These are phyloP conservation scores for Drosophila guanche DNA, from an alignment of 1,140 invertebrate genomes.

Conservation along the genomic window DNA sequence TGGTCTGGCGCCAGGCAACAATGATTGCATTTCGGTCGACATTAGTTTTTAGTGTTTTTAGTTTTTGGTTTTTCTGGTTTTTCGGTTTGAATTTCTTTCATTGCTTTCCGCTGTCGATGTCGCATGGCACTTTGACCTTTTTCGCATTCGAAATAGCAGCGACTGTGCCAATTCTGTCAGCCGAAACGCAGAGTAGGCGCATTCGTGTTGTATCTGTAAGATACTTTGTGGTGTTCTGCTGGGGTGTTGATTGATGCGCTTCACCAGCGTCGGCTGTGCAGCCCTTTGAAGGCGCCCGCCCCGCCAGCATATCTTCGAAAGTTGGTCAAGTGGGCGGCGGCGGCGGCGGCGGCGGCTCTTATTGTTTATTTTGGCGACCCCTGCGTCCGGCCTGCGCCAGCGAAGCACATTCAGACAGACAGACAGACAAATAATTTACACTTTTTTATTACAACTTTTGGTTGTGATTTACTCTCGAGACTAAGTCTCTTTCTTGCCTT, in stretches of 20 bases:
- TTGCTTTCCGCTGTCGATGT: slow-evolving; percentile 32
- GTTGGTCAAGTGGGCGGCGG: slow-evolving; percentile 73
- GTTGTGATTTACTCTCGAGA: background rate
- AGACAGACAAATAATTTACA: slow-evolving; percentile 2
- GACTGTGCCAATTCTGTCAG: slow-evolving; percentile 77
- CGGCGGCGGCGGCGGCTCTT: slow-evolving; percentile 47
- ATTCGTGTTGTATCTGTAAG: slow-evolving; percentile 48
- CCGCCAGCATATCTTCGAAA: slow-evolving; percentile 47
- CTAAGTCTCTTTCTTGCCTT: slow-evolving; percentile 5
- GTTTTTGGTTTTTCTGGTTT: slow-evolving; percentile 8
- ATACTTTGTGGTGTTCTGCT: slow-evolving; percentile 26
- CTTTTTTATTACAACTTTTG: background rate
- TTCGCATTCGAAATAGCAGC: slow-evolving; percentile 65
- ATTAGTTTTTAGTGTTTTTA: slow-evolving; percentile 31
- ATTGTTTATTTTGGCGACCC: slow-evolving; percentile 68
- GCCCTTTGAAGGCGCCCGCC: slow-evolving; percentile 69
- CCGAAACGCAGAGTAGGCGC: slow-evolving; percentile 27
- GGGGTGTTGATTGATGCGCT: slow-evolving; percentile 70
- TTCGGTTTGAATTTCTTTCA: slow-evolving; percentile 17
- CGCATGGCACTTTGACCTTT: slow-evolving; percentile 69
- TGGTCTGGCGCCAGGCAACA: slow-evolving; percentile 57
- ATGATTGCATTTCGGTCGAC: slow-evolving; percentile 42
- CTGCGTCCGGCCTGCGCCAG: slow-evolving; percentile 11
- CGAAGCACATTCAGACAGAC: background rate
- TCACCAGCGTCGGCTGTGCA: slow-evolving; percentile 49